Evolutionary conservation across 2,113 vertebrate species (phyloP), one percentile per base, ranked within the genome.

Genomic region (Semicossyphus pulcher): DNA sequence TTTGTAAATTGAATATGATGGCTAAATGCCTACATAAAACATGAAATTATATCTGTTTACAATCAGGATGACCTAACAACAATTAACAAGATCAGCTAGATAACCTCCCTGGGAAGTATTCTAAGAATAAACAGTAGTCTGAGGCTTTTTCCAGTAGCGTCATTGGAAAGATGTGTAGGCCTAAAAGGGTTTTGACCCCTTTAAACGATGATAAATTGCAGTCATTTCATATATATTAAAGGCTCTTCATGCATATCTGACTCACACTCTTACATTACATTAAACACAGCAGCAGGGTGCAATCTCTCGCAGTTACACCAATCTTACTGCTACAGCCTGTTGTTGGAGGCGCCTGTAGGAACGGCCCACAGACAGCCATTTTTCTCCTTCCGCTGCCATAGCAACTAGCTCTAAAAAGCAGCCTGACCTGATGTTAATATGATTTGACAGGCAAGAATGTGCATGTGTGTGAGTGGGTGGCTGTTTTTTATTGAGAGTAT

Each of bases 391-490:
- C 76, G 90, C 89, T 91, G 86, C 90, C 88, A 91, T 92, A 75
- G 90, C 86, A 92, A 92, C 90, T 37, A 61, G 59, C 81, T 85
- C n/a, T 74, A 70, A 71, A 86, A 86, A 83, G 52, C 62, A 76
- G 28, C 76, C 89, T 86, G 85, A 89, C 89, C 85, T 82, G 86
- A 91, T 71, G 80, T 45, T 92, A 91, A 92, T 90, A 81, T 91
- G 81, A 83, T 90, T 53, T 91, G 91, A 92, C 85, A 91, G 68
- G 83, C 80, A 72, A 51, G 80, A 78, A 78, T 62, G 79, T 88
- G 78, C 9, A 12, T 62, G 68, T 31, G 45, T 26, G 54, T 49
- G 25, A 52, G 49, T 29, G 72, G 18, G 80, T 2, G 75, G 11
- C 34, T 41, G 64, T 71, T 45, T 77, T 9, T 42, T 57, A 73